These are phyloP conservation scores for Andrena flavipes DNA, from an alignment of 2,888 invertebrate genomes.

Conservation along the genomic window DNA sequence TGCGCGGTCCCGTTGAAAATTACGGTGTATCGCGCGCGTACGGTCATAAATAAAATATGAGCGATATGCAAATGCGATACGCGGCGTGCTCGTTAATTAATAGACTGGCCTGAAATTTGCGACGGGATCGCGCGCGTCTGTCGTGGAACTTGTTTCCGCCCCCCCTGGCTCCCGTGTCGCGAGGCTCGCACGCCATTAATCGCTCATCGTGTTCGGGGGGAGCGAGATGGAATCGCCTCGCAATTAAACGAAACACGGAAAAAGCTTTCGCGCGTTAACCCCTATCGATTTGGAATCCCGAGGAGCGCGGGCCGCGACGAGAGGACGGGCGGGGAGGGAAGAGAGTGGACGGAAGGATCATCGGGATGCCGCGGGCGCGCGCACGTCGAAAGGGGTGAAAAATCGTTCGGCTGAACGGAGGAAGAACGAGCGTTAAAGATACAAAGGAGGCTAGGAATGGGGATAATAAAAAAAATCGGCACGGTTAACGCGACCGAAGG, in stretches of 20 bases:
- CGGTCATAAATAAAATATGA: slow-evolving; percentile 59
- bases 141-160: slow-evolving; percentile 10
- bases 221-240: slow-evolving; percentile 3
- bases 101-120: slow-evolving; percentile 49
- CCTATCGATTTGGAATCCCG: not conserved
- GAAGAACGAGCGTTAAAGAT: slow-evolving; percentile 49
- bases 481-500: slow-evolving; percentile 49
- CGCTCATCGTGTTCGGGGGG: slow-evolving; percentile 1
- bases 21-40: slow-evolving; percentile 36
- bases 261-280: not conserved
- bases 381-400: slow-evolving; percentile 21
- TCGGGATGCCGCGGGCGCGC: not conserved
- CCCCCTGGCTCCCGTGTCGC: not conserved
- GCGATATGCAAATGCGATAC: slow-evolving; percentile 52
- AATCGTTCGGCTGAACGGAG: slow-evolving; percentile 33
- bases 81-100: slow-evolving; percentile 53
- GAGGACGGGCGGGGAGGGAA: too few species aligned
- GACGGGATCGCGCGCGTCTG: slow-evolving; percentile 11
- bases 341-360: not conserved
- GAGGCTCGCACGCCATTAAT: slow-evolving; percentile 22
- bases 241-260: slow-evolving; percentile 18
- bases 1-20: slow-evolving; percentile 45
- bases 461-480: slow-evolving; percentile 46
- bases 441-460: slow-evolving; percentile 16
- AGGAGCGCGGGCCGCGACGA: not conserved